These are phyloP conservation scores for Poecilia wingei DNA, from an alignment of 2,797 vertebrate species.

Conservation along the genomic window DNA sequence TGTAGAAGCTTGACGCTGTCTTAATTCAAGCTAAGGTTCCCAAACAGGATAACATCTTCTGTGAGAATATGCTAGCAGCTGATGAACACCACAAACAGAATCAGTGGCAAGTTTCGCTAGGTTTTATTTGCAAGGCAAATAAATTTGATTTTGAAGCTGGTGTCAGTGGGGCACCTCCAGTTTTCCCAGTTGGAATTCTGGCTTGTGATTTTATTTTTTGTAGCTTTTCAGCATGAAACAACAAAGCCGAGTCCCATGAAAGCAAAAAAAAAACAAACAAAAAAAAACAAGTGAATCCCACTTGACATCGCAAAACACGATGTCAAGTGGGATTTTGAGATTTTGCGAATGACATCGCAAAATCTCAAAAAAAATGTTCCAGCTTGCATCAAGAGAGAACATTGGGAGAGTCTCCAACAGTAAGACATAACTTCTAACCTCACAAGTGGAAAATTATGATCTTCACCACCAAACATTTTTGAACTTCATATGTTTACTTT, in stretches of 20 bases:
- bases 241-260: not conserved
- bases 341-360: not conserved
- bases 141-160: not conserved
- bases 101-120: not conserved
- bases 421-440: not conserved
- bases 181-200: not conserved
- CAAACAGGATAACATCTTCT: not conserved
- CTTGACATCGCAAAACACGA: no score
- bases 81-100: not conserved
- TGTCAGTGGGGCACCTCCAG: not conserved
- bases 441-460: not conserved
- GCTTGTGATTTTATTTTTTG: not conserved
- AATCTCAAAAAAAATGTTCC: not conserved
- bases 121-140: not conserved
- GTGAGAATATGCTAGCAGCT: not conserved
- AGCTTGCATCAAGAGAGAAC: not conserved
- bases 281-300: not conserved
- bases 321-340: no score
- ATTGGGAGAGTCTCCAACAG: not conserved
- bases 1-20: not conserved
- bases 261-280: not conserved
- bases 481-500: not conserved
- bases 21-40: not conserved
- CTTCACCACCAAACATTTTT: not conserved
- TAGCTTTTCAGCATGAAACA: not conserved